Evolutionary conservation across 2,797 vertebrate species (phyloP), one percentile per base, ranked within the genome.

Genomic region (Manis pentadactyla): DNA sequence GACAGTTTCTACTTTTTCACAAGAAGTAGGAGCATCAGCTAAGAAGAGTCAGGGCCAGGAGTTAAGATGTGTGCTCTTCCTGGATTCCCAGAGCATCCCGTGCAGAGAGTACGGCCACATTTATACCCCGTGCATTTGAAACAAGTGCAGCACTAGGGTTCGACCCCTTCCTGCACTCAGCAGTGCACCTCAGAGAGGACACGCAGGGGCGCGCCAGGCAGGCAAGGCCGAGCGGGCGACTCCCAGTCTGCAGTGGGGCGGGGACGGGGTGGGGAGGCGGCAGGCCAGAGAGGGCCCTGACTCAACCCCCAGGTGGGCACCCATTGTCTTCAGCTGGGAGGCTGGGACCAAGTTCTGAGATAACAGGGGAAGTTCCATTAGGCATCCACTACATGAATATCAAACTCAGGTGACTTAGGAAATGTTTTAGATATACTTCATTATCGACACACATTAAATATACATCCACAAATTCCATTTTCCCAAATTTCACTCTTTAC

Each of bases 31-130:
- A 31, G 13, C 11, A 14, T 1, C 1, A 15, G 34, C 37, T 37
- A 53, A 12, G 27, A 53, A 12, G 27, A 17, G 3, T 11, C 7
- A 13, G 12, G 46, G 39, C 53, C 11, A 10, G 10, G 23, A 2
- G 3, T 10, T 7, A 27, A 17, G 53, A n/a, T 13, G 2, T 5
- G 1, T 4, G 19, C 14, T 25, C 39, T 46, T 25, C 7, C 0
- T 23, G 7, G 29, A 39, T 46, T 39, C 19, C 74, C 63, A 2
- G 3, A 37, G 79, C 29, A 14, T 3, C 31, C 4, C 1, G 6
- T 8, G 51, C 19, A 6, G 64, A 42, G 55, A 21, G 21, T 0
- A 5, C 23, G 19, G 5, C 7, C 6, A 5, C 19, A 2, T 1
- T 46, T 9, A 21, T 7, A 21, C 5, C 23, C 46, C 31, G 6